Base-by-base conservation (phyloP, 2,888 invertebrate species). In the Meandrusa payeni region DNA sequence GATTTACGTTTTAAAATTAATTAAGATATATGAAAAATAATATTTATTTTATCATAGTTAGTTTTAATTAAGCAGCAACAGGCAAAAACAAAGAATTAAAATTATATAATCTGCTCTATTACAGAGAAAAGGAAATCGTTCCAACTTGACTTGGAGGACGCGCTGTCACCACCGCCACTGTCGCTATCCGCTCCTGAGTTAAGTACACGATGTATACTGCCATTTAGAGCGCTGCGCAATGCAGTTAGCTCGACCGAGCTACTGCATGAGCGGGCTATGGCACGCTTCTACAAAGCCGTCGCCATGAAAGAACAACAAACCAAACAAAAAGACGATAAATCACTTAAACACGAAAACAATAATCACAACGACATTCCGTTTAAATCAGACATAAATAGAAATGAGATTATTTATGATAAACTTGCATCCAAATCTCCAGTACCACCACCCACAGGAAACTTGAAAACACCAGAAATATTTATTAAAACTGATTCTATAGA, bases 241-340 rank as follows among this genome's bases (percentile, higher is more conserved):
- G 93, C 94, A 0, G 93, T 94, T 13, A 95, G 95, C 64, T 95
- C 95, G 1, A 93, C 94, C 0, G 95, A 95, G 67, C 85, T 96
- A 2, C 88, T 96, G 0, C 95, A 95, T 68, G 95, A 95, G 68
- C 90, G 92, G 28, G 93, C 94, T 5, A 94, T 95, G 93, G 93
- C 93, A 4, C 88, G 95, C 23, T 93, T 95, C 67, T 94, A 94
- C 66, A 91, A 93, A 69, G 95, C 93, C 5, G 91, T 93, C 2
- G 93, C 92, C 41, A 89, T 93, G 55, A 93, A 95, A 69, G 93
- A 95, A 69, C 90, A 91, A 10, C 91, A 92, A 59, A 83, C 71
- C 58, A 56, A 76, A 64, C 57, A 56, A 36, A 64, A 69, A 51
- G 58, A 69, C 36, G 61, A 60, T 23, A 67, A 56, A 55, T 53